A percentile compares a stretch with the other conserved stretches of the same genome.
These are phyloP conservation scores for Ciconia maguari DNA, from an alignment of 2,113 vertebrate genomes.

Conservation along the genomic window DNA sequence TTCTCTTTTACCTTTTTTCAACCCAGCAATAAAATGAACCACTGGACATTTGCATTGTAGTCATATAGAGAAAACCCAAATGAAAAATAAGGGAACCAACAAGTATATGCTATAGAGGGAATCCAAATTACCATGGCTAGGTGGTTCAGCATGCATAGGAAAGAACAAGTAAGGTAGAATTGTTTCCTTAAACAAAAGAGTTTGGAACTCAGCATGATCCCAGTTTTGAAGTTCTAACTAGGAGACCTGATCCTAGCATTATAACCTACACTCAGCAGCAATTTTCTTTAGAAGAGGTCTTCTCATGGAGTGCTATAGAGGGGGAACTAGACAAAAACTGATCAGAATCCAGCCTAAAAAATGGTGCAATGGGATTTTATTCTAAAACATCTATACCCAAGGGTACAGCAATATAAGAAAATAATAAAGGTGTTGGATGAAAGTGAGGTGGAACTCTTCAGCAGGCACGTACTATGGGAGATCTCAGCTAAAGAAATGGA, in stretches of 20 bases:
- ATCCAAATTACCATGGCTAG: neutral
- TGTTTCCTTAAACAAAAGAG: neutral
- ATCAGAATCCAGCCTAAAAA: neutral
- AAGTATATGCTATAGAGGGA: neutral
- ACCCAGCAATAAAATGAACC: neutral
- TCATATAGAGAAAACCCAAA: neutral
- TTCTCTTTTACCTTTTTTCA: neutral
- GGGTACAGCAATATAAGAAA: neutral
- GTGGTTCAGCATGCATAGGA: neutral
- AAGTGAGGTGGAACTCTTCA: neutral
- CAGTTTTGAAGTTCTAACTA: neutral
- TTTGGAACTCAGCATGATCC: neutral
- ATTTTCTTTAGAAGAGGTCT: neutral
- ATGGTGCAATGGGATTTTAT: neutral
- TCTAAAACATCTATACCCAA: neutral
- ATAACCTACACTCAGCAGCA: neutral
- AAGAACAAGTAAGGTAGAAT: neutral
- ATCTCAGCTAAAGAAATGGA: neutral
- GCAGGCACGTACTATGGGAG: neutral
- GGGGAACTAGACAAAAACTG: neutral
- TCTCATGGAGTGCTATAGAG: neutral
- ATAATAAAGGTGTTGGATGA: neutral
- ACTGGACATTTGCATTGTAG: neutral
- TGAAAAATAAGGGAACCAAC: neutral
- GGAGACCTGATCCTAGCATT: neutral